A percentile compares a stretch with the other conserved stretches of the same genome.
These are phyloP conservation scores for Caenorhabditis becei DNA, from an alignment of 2,888 invertebrate species.

Conservation along the genomic window DNA sequence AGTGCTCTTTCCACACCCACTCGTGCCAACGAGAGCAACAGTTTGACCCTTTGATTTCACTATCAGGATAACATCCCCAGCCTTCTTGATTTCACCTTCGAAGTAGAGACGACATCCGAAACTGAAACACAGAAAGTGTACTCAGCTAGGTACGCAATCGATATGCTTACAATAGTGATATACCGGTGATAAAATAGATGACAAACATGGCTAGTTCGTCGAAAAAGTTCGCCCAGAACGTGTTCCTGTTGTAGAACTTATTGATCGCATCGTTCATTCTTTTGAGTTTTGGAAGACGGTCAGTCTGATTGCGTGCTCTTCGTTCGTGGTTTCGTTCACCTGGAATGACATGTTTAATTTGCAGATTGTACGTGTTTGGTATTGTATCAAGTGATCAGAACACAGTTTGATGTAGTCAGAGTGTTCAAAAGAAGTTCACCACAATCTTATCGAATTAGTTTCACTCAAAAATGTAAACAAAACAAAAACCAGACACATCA, in stretches of 20 bases:
- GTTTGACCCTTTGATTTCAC: conserved; percentile 69
- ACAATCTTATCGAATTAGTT: no score
- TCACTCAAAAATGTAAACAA: no score
- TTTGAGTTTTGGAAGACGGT: conserved; percentile 37
- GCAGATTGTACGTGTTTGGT: neutral
- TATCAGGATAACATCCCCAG: conserved; percentile 69
- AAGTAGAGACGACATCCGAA: conserved; percentile 62
- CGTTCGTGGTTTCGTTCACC: conserved; percentile 48
- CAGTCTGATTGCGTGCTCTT: conserved; percentile 12
- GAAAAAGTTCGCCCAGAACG: conserved; percentile 71
- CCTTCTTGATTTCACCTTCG: conserved; percentile 59
- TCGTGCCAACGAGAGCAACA: conserved; percentile 72
- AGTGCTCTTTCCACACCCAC: conserved; percentile 76
- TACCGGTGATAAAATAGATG: conserved; percentile 67
- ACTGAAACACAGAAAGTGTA: conserved; percentile 38
- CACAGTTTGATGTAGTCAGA: no score
- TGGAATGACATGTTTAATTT: conserved; percentile 15
- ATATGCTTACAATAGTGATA: conserved; percentile 62
- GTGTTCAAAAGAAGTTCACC: no score
- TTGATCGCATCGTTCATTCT: conserved; percentile 45
- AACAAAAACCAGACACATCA: conserved; percentile 15
- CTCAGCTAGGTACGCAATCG: neutral
- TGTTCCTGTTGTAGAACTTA: conserved; percentile 45
- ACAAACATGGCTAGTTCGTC: conserved; percentile 66
- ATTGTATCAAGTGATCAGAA: no score